Evolutionary conservation across 37 sponge, comb jelly and placozoan genomes (phyloP), one percentile per base, ranked within the genome.

Genomic region (Beroe ovata): DNA sequence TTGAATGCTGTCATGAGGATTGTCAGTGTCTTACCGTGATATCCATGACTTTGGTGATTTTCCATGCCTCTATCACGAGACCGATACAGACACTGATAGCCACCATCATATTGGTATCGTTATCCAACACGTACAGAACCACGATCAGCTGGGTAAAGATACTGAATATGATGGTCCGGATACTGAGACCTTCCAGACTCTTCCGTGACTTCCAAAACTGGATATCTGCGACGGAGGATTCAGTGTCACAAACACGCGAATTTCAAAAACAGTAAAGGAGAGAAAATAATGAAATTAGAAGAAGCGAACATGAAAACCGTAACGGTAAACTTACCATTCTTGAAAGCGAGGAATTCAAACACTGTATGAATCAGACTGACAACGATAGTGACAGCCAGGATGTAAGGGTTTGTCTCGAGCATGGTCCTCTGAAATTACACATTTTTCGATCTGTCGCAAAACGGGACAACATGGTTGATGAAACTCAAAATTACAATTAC

Each of bases 281-380:
- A n/a, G n/a, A n/a, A n/a, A n/a, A n/a, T n/a, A n/a, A n/a, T n/a
- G n/a, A n/a, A n/a, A n/a, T n/a, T n/a, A n/a, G n/a, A n/a, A n/a
- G n/a, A n/a, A n/a, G n/a, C n/a, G n/a, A n/a, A n/a, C n/a, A n/a
- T n/a, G n/a, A n/a, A n/a, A n/a, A n/a, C n/a, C n/a, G n/a, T n/a
- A n/a, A n/a, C n/a, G n/a, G n/a, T n/a, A n/a, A 0, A 66, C 91
- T 42, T 64, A 96, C 97, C 99, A 89, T 97, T 97, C 59, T 97
- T 97, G 92, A 97, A 97, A 35, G 99, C 99, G 38, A 97, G 92
- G 90, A 97, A 97, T 89, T 97, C 99, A 60, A 97, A 97, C 21
- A 97, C 94, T 29, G 92, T 94, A 89, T 97, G 99, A 8, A 97
- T 60, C 36, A 97, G 91, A 59, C 91, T 93, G 62, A 97, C 96